Evolutionary conservation across 1,140 invertebrate genomes (phyloP), one percentile per base, ranked within the genome.

Genomic region (Megalonaias nervosa): DNA sequence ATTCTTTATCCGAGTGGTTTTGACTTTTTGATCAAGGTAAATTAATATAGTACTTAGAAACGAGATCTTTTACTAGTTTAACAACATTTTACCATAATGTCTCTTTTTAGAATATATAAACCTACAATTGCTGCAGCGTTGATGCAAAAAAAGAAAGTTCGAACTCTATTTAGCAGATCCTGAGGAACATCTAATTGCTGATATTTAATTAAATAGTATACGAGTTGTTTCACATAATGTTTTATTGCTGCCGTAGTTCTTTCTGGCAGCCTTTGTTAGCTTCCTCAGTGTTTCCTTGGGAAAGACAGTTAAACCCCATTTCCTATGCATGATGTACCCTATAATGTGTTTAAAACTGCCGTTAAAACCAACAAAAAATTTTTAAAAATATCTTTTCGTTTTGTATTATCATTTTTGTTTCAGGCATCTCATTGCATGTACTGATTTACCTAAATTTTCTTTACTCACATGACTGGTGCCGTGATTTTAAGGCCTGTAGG

Each of bases 401-500:
- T 23, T 62, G 0, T 12, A 14, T 62, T n/a, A 62, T 62, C 11
- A n/a, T 14, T 5, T 62, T 62, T 23, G 9, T 23, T 5, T 62
- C 13, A 19, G 0, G 60, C 23, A 6, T 62, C 19, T 62, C 60
- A n/a, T 9, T n/a, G 19, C 19, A n/a, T 23, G 19, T 5, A n/a
- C 4, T 23, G 23, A 62, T n/a, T 5, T 62, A 62, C 60, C 6
- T 19, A n/a, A 62, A 11, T 0, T n/a, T 6, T 62, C 4, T 19
- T 31, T 23, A 64, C 76, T 73, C 64, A 78, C 76, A 26, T 21
- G 31, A 11, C 23, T 67, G 48, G 56, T 78, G 70, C 55, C 64
- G 48, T 21, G 70, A 59, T 61, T 62, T 67, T 38, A 78, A 58
- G 60, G 26, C 38, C 21, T 65, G 55, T 12, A 78, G 48, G 14